phyloP scores from a whole-genome alignment of 2,888 invertebrate genomes.

The Patella caerulea region DNA sequence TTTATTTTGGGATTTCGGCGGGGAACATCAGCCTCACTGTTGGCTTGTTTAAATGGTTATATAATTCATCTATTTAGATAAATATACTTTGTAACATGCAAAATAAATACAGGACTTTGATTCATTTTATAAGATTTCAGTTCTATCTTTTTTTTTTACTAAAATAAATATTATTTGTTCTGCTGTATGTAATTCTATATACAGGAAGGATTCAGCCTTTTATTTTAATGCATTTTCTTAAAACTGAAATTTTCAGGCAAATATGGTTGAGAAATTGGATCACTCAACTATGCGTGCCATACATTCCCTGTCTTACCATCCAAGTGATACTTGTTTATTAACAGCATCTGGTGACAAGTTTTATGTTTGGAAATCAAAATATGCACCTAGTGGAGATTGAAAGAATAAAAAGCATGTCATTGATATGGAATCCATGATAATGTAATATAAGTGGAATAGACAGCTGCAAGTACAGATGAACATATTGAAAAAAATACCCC shows the following conservation, averaged over 20 bases:
- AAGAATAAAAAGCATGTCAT: background rate
- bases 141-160: no score
- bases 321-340: slow-evolving; percentile 80
- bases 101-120: no score
- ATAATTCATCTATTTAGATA: no score
- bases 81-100: no score
- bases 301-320: slow-evolving; percentile 87
- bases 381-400: slow-evolving; percentile 27
- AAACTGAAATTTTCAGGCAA: slow-evolving; percentile 72
- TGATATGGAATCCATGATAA: no score
- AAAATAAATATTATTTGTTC: background rate
- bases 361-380: slow-evolving; percentile 63
- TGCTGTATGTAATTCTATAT: background rate
- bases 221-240: background rate
- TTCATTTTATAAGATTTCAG: no score
- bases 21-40: no score
- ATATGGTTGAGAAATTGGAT: slow-evolving; percentile 72
- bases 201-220: background rate
- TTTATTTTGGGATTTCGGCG: no score
- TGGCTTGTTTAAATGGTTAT: no score
- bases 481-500: no score
- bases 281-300: slow-evolving; percentile 77
- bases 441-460: no score
- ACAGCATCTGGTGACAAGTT: slow-evolving; percentile 81
- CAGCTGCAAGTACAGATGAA: no score